phyloP scores from a whole-genome alignment of 2,888 invertebrate species.

The Ectobius pallidus region DNA sequence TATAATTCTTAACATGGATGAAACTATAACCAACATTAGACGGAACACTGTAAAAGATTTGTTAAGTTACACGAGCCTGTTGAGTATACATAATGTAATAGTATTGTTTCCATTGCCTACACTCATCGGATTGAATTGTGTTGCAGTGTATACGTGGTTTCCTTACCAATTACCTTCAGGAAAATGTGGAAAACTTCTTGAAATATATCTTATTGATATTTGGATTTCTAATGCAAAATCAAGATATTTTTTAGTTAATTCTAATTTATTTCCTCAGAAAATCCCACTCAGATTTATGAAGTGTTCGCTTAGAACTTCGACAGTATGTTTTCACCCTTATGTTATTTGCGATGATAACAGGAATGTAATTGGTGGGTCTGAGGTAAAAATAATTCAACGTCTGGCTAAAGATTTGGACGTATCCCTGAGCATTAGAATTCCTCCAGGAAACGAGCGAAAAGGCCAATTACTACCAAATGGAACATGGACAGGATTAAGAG shows the following conservation, averaged over 20 bases:
- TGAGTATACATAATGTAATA: neutral
- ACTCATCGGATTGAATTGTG: neutral
- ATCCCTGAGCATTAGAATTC: neutral
- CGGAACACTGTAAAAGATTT: neutral
- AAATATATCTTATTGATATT: neutral
- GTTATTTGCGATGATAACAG: neutral
- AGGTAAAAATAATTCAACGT: neutral
- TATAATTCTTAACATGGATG: neutral
- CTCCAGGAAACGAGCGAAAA: neutral
- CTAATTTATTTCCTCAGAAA: neutral
- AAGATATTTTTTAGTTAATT: neutral
- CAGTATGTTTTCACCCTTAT: neutral
- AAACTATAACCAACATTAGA: neutral
- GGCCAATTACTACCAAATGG: neutral
- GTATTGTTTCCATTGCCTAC: neutral
- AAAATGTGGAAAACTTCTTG: neutral
- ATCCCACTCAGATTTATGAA: neutral
- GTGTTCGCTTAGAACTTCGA: neutral
- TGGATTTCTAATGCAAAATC: neutral
- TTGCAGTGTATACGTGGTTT: neutral
- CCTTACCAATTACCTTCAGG: neutral
- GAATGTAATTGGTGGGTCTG: neutral
- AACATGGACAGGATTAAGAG: slow-evolving; percentile 10
- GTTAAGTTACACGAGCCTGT: neutral
- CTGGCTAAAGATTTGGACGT: neutral